Evolutionary conservation across 2,888 invertebrate genomes (phyloP), one percentile per base, ranked within the genome.

Genomic region (Macrophya annulata): DNA sequence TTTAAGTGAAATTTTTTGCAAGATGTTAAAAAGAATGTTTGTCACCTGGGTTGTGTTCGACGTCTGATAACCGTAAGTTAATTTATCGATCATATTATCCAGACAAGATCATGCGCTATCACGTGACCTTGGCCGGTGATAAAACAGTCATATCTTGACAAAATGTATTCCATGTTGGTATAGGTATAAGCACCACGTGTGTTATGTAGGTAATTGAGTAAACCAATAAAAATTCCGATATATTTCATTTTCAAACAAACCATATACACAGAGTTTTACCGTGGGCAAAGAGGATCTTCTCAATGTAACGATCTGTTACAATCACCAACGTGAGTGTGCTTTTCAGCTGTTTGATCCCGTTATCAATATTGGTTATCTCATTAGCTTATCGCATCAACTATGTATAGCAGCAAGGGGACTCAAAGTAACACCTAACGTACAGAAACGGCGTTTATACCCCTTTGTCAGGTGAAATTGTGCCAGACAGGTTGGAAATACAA

Each of bases 301-400:
- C 31, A 37, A 55, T 51, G 51, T 25, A 81, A 81, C 81, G n/a
- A 21, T 25, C 81, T 43, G 43, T 43, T 43, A 40, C 59, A 43
- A 43, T 81, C 25, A 43, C 62, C 31, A 62, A 43, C 43, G 81
- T 62, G 81, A 31, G 62, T 62, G 6, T 62, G 25, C 77, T 37
- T 59, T 62, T 25, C 21, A 81, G 62, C 81, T 40, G 81, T 81
- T 81, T 81, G 62, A 81, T 81, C 59, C 81, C 77, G 59, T 81
- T 81, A 81, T 81, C 59, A 81, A 51, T 81, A 81, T 81, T 62
- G 43, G 59, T 81, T 81, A 81, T 81, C 81, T 81, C 81, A 62
- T 81, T 81, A 81, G 51, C 81, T 81, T 62, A 81, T 81, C 62
- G 81, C 25, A 81, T 81, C 59, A 81, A 62, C 62, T 81, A 77